These are phyloP conservation scores for Gallirallus australis DNA, from an alignment of 2,797 vertebrate genomes.

Conservation along the genomic window DNA sequence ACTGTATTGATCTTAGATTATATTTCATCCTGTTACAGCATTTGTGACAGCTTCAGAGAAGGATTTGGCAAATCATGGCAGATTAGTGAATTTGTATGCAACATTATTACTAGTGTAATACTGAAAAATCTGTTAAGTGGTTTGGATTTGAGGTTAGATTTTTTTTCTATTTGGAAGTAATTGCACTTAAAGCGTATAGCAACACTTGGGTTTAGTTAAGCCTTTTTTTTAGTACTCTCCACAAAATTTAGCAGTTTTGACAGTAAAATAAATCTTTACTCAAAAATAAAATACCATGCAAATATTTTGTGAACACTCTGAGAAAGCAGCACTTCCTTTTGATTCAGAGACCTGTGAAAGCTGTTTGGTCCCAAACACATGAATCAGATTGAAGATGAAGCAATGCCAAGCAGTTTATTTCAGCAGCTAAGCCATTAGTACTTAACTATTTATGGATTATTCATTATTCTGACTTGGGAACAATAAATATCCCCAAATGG, in stretches of 20 bases:
- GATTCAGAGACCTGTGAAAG: background rate
- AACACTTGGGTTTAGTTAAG: background rate
- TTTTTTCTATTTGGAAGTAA: constrained; percentile 8
- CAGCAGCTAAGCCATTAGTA: background rate
- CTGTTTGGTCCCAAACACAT: background rate
- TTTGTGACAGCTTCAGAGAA: background rate
- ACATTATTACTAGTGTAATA: background rate
- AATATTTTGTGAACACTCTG: background rate
- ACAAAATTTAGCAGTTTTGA: background rate
- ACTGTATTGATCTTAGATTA: background rate
- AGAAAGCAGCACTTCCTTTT: background rate
- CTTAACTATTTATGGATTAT: background rate
- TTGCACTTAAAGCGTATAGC: background rate
- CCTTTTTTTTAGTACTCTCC: background rate
- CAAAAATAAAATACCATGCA: background rate
- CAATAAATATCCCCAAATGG: background rate
- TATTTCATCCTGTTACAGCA: background rate
- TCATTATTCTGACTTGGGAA: background rate
- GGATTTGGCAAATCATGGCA: background rate
- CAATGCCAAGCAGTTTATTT: background rate
- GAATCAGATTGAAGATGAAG: background rate
- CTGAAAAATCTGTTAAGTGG: background rate
- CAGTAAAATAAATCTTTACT: background rate
- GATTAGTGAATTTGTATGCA: background rate
- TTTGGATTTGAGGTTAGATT: background rate